Conservation (phyloP, 2,888 invertebrate genomes). For the Euproctis similis region DNA sequence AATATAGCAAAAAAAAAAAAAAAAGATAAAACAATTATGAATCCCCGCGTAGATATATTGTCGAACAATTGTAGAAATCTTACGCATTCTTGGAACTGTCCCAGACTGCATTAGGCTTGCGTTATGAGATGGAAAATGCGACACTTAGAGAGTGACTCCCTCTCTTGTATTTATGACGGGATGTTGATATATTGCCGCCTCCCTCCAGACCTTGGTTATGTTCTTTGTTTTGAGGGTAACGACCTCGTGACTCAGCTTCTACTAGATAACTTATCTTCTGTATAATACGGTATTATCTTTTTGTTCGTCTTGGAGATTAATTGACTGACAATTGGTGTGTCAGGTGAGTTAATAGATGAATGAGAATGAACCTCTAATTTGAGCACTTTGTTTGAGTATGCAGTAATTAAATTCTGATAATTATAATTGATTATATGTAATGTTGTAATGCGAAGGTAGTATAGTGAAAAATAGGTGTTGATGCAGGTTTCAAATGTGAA, state of each 20-base stretch:
- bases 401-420: background rate
- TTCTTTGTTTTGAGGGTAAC: conserved; percentile 36
- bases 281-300: conserved; percentile 18
- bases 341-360: conserved; percentile 14
- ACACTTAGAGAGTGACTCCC: conserved; percentile 37
- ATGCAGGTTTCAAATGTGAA: too few relatives aligned
- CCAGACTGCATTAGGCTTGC: conserved; percentile 29
- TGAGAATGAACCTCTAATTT: conserved; percentile 4
- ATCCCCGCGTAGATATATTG: conserved; percentile 1
- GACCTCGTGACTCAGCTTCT: conserved; percentile 32
- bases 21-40: background rate
- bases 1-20: too few relatives aligned
- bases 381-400: background rate
- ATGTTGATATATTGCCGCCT: conserved; percentile 42
- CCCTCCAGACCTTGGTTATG: conserved; percentile 34
- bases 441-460: too few relatives aligned
- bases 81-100: conserved; percentile 12
- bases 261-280: conserved; percentile 17
- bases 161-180: conserved; percentile 42
- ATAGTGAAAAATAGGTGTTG: too few relatives aligned
- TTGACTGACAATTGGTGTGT: conserved; percentile 9
- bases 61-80: conserved; percentile 20
- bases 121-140: conserved; percentile 46
- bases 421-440: too few relatives aligned
- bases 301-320: conserved; percentile 13